Percentiles rank a stretch among this genome's conserved stretches.
Conservation (phyloP, 2,888 invertebrate species). For the Mesorhabditis spiculigera region DNA sequence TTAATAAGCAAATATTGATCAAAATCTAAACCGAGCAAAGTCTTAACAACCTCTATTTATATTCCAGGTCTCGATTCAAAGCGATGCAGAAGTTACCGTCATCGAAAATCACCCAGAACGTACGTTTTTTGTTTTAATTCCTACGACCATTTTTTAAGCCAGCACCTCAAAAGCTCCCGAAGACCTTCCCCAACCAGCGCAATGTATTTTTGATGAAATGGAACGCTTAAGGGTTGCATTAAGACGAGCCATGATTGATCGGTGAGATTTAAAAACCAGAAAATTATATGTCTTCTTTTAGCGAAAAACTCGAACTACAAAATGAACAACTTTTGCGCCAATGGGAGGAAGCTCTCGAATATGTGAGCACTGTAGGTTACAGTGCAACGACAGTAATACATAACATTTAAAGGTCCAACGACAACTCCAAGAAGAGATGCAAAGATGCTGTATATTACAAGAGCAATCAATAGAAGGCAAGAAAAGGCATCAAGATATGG, state of each 20-base stretch:
- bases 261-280: background rate
- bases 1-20: no score
- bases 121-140: background rate
- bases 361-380: conserved; percentile 31
- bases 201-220: conserved; percentile 4
- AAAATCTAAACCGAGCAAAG: no score
- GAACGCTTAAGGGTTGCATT: background rate
- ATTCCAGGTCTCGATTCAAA: background rate
- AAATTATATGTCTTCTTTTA: background rate
- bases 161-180: background rate
- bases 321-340: conserved; percentile 38
- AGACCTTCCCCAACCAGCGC: background rate
- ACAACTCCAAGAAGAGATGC: conserved; percentile 36
- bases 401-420: conserved; percentile 27
- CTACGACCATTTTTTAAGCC: background rate
- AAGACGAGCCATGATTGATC: background rate
- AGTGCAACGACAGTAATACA: background rate
- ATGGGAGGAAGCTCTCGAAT: conserved; percentile 40
- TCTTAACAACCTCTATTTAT: background rate
- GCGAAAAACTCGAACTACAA: conserved; percentile 35
- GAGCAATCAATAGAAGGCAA: background rate
- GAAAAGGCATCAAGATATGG: conserved; percentile 4
- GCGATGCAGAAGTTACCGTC: background rate
- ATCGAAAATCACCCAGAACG: background rate
- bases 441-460: conserved; percentile 10